Conservation (phyloP, 2,113 vertebrate species). For the Lepus americanus region DNA sequence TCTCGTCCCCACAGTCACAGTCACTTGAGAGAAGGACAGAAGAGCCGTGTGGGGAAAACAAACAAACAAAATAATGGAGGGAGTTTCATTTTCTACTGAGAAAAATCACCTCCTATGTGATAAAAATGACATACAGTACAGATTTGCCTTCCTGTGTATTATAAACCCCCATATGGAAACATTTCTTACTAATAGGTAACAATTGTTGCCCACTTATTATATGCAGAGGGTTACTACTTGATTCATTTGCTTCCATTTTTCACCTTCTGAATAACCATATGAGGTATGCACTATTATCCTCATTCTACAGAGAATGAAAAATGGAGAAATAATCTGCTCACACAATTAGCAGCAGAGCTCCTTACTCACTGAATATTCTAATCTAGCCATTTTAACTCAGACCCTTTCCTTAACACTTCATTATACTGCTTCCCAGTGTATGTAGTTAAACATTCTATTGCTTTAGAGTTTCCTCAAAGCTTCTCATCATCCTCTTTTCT, state of each 20-base stretch:
- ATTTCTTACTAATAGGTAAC: not conserved
- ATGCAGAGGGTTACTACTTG: not conserved
- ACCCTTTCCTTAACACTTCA: not conserved
- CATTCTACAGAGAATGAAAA: not conserved
- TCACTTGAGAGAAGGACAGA: not conserved
- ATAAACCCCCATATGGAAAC: not conserved
- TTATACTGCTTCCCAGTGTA: not conserved
- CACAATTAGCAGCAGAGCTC: not conserved
- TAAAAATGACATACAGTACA: not conserved
- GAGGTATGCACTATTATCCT: not conserved
- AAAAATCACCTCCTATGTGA: not conserved
- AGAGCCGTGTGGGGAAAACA: not conserved
- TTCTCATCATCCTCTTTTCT: not conserved
- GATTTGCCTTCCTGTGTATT: not conserved
- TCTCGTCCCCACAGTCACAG: not conserved
- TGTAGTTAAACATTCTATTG: not conserved
- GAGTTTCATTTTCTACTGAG: constrained; percentile 6
- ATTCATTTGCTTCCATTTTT: constrained; percentile 33
- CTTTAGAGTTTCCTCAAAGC: not conserved
- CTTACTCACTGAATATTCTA: not conserved
- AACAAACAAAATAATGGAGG: not conserved
- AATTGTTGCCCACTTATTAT: not conserved
- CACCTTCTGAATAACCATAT: not conserved
- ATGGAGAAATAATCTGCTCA: not conserved
- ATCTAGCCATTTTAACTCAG: not conserved